Base-by-base conservation (phyloP, 53 echinoderm and acorn worm genomes). In the Holothuria leucospilota region DNA sequence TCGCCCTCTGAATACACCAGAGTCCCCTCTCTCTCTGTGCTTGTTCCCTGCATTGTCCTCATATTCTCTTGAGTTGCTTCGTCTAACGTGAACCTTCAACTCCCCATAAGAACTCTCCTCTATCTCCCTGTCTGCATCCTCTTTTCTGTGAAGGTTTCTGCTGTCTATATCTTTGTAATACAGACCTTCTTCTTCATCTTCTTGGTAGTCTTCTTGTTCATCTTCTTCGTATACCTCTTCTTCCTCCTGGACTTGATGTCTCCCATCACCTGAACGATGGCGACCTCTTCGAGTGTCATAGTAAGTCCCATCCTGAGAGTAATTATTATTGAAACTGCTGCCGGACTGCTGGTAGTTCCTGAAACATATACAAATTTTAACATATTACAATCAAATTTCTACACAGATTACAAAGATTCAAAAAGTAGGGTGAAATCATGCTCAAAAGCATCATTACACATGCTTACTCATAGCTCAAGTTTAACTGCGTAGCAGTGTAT, bases 51-150 rank as follows among this genome's bases (percentile, higher is more conserved):
- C 56, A 56, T 56, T 18, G 21, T 49, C 25, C 5, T 75, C 51
- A 49, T 75, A 75, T 24, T 75, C 75, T 52, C 75, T 75, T 24
- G 75, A 75, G 52, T 75, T 75, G 75, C 51, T 75, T 16, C 75
- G 11, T 23, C 75, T 75, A 26, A 75, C 49, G 39, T 75, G 75
- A 6, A 75, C 75, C 41, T 75, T 75, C 51, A 75, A 49, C 52
- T 75, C 52, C 52, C 75, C 75, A 26, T 27, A n/a, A 52, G 74
- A 74, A 23, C 75, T 49, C 52, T 75, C 75, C 15, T 39, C 41
- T 7, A 49, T 49, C 46, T 49, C 49, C 6, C 51, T 25, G 52
- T 75, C 75, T 1, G 1, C 18, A 20, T 75, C 75, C 5, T 49
- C 49, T 5, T 52, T 23, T 4, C n/a, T 16, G 24, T 75, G 51